phyloP scores from a whole-genome alignment of 2,113 vertebrate species.

The Physeter macrocephalus region DNA sequence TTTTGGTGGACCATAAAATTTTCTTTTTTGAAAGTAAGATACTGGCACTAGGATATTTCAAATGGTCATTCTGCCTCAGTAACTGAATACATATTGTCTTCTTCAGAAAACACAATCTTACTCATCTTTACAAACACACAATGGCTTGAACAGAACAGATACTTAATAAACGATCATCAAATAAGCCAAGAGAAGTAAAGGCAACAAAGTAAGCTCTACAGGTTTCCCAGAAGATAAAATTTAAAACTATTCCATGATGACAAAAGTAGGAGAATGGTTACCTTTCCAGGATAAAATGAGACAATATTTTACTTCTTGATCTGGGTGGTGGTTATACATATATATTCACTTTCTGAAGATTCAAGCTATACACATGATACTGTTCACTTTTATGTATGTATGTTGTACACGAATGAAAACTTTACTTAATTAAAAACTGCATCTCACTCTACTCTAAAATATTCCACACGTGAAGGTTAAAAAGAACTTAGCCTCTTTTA shows the following conservation, averaged over 20 bases:
- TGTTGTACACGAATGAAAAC: neutral
- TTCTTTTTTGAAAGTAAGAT: neutral
- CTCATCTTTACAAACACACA: neutral
- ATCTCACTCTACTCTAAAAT: neutral
- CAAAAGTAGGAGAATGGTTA: neutral
- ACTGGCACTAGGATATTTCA: neutral
- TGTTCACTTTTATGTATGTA: neutral
- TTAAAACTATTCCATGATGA: neutral
- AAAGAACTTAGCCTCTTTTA: conserved; percentile 35
- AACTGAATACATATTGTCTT: neutral
- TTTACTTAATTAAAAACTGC: neutral
- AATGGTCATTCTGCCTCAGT: neutral
- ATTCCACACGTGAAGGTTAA: neutral
- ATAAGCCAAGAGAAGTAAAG: neutral
- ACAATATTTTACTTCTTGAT: neutral
- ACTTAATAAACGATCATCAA: neutral
- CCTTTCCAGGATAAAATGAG: neutral
- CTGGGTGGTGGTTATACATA: neutral
- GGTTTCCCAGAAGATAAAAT: neutral
- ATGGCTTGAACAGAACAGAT: neutral
- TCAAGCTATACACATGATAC: neutral
- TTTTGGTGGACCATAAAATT: neutral
- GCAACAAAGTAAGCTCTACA: neutral
- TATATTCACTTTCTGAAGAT: neutral
- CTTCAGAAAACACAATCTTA: neutral